These are phyloP conservation scores for Ceryle rudis DNA, from an alignment of 2,797 vertebrate species.

Conservation along the genomic window DNA sequence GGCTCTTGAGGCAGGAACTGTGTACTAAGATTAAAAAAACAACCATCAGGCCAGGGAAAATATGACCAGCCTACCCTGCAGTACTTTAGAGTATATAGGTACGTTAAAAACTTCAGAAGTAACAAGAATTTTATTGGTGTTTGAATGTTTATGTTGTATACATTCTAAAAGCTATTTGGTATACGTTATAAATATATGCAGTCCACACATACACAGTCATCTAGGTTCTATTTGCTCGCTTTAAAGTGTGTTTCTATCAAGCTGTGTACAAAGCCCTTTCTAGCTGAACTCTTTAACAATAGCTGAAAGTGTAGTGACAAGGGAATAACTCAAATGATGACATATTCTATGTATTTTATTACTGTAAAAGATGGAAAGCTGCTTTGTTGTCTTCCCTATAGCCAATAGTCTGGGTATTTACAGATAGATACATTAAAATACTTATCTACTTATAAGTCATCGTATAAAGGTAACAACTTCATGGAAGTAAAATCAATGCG, in stretches of 20 bases:
- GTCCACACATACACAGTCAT: too few species aligned
- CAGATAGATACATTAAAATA: not conserved
- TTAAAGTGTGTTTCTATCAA: not conserved
- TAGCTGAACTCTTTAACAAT: not conserved
- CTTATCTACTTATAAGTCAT: conserved; percentile 32
- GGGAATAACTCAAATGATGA: not conserved
- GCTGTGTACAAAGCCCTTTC: not conserved
- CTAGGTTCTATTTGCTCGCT: not conserved
- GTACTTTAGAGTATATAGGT: not conserved
- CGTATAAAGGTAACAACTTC: conserved; percentile 33
- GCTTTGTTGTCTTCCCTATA: not conserved
- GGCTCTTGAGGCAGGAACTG: not conserved
- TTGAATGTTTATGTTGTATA: not conserved
- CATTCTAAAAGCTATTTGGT: not conserved
- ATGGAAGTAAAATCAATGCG: conserved; percentile 50
- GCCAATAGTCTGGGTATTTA: not conserved
- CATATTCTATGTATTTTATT: not conserved
- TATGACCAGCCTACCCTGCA: not conserved
- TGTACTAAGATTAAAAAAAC: not conserved
- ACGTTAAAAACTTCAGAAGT: not conserved
- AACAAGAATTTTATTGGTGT: not conserved
- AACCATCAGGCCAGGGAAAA: not conserved
- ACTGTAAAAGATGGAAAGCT: not conserved
- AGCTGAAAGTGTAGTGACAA: not conserved
- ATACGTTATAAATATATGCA: not conserved